A percentile compares a stretch with the other conserved stretches of the same genome.
Conservation (phyloP, 2,888 invertebrate genomes). For the Diarsia rubi region DNA sequence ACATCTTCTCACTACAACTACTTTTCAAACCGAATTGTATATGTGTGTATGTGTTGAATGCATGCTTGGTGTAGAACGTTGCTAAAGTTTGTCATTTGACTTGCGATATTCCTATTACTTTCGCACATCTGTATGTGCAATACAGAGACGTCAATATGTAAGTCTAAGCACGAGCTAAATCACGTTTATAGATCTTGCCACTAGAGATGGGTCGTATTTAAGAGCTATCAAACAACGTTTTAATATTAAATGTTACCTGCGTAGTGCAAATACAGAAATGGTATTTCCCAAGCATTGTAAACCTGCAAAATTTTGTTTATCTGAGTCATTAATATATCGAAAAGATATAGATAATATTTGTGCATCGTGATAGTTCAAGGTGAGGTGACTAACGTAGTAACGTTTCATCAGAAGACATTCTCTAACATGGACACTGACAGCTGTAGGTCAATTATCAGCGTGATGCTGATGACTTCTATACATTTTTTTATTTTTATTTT, state of each 20-base stretch:
- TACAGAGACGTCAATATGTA: neutral
- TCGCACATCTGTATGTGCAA: neutral
- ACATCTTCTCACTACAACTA: neutral
- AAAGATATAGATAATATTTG: conserved; percentile 29
- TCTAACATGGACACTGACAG: conserved; percentile 51
- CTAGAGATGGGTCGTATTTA: neutral
- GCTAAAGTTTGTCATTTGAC: neutral
- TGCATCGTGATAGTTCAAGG: conserved; percentile 67
- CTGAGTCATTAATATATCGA: conserved; percentile 26
- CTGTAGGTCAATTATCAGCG: conserved; percentile 53
- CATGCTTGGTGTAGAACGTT: neutral
- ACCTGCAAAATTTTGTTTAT: conserved; percentile 19
- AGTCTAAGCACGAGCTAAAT: neutral
- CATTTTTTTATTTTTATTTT: too few species aligned
- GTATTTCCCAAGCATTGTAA: conserved; percentile 1
- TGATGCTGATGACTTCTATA: conserved; percentile 22
- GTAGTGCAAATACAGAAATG: neutral
- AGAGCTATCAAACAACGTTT: neutral
- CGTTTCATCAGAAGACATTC: conserved; percentile 51
- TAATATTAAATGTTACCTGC: neutral
- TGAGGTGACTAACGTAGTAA: conserved; percentile 51
- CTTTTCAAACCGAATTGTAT: neutral
- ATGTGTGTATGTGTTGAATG: neutral
- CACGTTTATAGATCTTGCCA: neutral
- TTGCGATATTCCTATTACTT: neutral